Conservation (phyloP, 2,113 vertebrate species). For the Chlamydotis undulata region DNA sequence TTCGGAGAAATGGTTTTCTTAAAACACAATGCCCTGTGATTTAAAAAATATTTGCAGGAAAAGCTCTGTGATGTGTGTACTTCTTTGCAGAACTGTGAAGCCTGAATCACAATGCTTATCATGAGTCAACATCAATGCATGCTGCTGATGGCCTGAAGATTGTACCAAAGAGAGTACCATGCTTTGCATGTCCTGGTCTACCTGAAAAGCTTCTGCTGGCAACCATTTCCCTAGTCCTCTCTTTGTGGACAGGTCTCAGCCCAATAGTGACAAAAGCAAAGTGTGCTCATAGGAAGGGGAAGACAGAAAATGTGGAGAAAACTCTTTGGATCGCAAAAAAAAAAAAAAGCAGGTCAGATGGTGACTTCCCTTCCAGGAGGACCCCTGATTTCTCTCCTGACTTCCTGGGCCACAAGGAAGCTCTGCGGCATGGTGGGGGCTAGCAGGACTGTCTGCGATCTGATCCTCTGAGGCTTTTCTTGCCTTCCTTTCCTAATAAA, state of each 20-base stretch:
- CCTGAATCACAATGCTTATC: neutral
- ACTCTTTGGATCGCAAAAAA: neutral
- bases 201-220: neutral
- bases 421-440: accelerated
- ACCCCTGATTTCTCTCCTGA: neutral
- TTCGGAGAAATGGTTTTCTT: neutral
- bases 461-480: neutral
- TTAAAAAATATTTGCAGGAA: neutral
- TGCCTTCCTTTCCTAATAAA: neutral
- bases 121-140: accelerated
- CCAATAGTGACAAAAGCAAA: neutral
- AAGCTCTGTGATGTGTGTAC: neutral
- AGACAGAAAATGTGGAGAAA: neutral
- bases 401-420: neutral
- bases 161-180: neutral
- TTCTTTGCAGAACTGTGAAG: neutral
- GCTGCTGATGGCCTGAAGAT: neutral
- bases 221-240: neutral
- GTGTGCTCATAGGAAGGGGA: neutral
- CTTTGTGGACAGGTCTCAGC: neutral
- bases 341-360: neutral
- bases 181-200: neutral
- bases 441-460: neutral
- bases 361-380: neutral
- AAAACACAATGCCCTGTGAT: neutral